Percentiles rank a stretch among this genome's conserved stretches.
Conservation (phyloP, 2,113 vertebrate genomes). For the Vanacampus margaritifer region DNA sequence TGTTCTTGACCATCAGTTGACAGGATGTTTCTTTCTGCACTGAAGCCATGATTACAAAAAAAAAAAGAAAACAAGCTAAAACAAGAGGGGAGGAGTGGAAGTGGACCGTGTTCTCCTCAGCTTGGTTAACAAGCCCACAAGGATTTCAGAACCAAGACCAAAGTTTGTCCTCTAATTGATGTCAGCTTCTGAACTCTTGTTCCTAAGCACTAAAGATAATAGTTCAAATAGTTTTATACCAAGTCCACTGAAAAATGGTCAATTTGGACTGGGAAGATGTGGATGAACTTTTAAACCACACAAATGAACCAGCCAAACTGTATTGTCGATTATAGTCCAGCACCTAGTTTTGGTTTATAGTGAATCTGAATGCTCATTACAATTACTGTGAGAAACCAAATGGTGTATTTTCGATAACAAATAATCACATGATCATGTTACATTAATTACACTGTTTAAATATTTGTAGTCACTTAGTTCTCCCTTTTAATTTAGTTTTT, state of each 20-base stretch:
- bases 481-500: neutral
- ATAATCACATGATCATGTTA: no score
- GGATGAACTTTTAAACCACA: neutral
- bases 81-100: slow-evolving; percentile 12
- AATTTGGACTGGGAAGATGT: neutral
- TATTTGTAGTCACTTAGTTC: neutral
- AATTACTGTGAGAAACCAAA: no score
- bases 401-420: no score
- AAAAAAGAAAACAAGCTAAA: slow-evolving; percentile 8
- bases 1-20: neutral
- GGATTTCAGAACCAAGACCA: slow-evolving; percentile 42
- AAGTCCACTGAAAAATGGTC: neutral
- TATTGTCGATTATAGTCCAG: neutral
- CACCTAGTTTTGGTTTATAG: no score
- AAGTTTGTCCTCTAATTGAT: slow-evolving; percentile 29
- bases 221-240: neutral
- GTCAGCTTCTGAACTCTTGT: slow-evolving; percentile 11
- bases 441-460: neutral
- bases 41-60: neutral
- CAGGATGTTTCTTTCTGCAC: neutral
- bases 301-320: neutral
- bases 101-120: slow-evolving; percentile 27
- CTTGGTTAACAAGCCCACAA: slow-evolving; percentile 47
- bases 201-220: slow-evolving; percentile 12
- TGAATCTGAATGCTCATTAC: no score